Evolutionary conservation across 1,140 invertebrate species (phyloP), one percentile per base, ranked within the genome.

Genomic region (Conus ventricosus): DNA sequence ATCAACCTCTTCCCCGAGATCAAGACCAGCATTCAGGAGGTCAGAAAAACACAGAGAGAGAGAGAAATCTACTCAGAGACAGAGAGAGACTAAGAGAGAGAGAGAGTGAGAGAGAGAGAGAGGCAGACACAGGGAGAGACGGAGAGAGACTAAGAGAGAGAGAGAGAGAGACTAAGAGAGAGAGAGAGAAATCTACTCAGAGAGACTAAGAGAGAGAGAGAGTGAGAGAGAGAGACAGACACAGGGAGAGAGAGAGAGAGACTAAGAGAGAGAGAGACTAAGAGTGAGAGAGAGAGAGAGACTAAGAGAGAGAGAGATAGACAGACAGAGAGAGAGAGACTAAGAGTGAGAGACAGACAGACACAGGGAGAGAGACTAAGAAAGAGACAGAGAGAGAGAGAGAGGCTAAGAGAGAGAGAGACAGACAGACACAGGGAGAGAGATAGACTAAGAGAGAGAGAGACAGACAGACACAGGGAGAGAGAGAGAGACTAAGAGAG

Each of bases 1-100:
- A 97, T 99, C 88, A 99, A 99, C 96, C 96, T 99, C 27, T 99
- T 99, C 95, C 99, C 99, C 57, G 99, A 99, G 96, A 99, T 99
- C 92, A 98, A 99, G 96, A 96, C 96, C 88, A 97, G 98, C 93
- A 99, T 99, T 88, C 99, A 99, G 96, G 98, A 99, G 94, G 98
- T 96, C 92, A 92, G 94, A 90, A 39, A 39, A 0, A 39, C 39
- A 1, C 0, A 39, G 39, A 39, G 15, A 51, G 23, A 5, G 8
- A 51, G 54, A 13, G 20, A 17, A 1, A 78, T 20, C 75, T 17
- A 63, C 60, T 63, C 17, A 10, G 27, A 10, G 25, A 81, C 0
- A 81, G 23, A 81, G 23, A 81, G 39, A 81, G 8, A 27, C 15
- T 53, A 81, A 81, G 51, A 81, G 23, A n/a, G 8, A 76, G 23